Conservation (phyloP, 2,113 vertebrate species). For the Montifringilla adamsi region DNA sequence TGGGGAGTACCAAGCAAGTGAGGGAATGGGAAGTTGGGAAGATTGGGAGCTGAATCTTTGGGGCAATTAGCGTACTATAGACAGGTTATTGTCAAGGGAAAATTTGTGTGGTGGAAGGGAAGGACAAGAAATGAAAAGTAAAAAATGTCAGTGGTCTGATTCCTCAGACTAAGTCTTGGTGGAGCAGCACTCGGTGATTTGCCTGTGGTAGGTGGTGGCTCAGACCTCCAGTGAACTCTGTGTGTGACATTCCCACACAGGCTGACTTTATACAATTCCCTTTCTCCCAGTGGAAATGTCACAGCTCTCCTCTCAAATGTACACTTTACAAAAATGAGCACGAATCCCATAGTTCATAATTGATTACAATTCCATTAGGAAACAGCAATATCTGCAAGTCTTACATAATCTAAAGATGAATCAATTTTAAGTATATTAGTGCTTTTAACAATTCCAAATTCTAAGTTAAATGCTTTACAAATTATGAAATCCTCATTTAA, state of each 20-base stretch:
- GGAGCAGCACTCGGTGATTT: neutral
- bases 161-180: neutral
- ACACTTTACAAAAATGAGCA: neutral
- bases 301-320: neutral
- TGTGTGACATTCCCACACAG: rapidly evolving
- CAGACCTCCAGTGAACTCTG: neutral
- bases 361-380: slow-evolving; percentile 62
- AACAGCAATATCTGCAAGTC: slow-evolving; percentile 23
- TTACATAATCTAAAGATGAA: slow-evolving; percentile 50
- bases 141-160: neutral
- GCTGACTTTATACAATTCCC: neutral
- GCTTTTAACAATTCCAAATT: slow-evolving; percentile 70
- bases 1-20: rapidly evolving
- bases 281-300: neutral
- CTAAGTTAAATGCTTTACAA: slow-evolving; percentile 67
- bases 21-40: neutral
- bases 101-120: neutral
- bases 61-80: neutral
- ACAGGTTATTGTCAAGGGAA: neutral
- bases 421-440: slow-evolving; percentile 69
- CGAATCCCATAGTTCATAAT: neutral
- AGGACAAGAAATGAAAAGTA: neutral
- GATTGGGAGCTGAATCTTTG: neutral
- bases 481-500: slow-evolving; percentile 74
- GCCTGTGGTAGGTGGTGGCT: neutral